Evolutionary conservation across 2,888 invertebrate species (phyloP), one percentile per base, ranked within the genome.

Genomic region (Pyrrhosoma nymphula): DNA sequence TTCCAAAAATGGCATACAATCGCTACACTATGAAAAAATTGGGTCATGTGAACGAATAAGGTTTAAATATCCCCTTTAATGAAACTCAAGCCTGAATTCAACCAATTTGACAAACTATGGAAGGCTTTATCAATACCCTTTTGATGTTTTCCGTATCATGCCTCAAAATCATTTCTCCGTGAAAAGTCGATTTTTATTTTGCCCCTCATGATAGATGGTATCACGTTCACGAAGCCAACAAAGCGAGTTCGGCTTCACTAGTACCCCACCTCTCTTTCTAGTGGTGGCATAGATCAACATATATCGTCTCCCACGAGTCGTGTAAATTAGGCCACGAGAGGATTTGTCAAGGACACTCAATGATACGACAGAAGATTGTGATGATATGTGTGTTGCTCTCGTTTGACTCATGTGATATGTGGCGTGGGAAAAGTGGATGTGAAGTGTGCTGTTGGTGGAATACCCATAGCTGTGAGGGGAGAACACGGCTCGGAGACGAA

Each of bases 381-480:
- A 30, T 82, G 82, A 35, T 35, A 35, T 82, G 82, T 82, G 30
- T 35, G 12, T 2, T 2, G 12, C 14, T 35, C 82, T 30, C 30
- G 18, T 82, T 82, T 12, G 30, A 35, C 30, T 30, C 82, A 89
- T 47, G 56, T 89, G 89, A 47, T 20, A 60, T 56, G 89, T 55
- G 89, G 89, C 89, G 89, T 89, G 89, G 89, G 89, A 89, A 47
- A 89, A 89, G 89, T 89, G 89, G 89, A 89, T 56, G 82, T 89
- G 47, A 89, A 89, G 89, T 89, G 60, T 60, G 16, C 60, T 47
- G 89, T 12, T 89, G 89, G 89, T 56, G 89, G 55, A 89, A 89
- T 47, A n/a, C n/a, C 20, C 47, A 47, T 47, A 89, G 55, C 55
- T 8, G 89, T 89, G n/a, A 8, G 55, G 56, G 30, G 26, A 23